Conservation (phyloP, 1,140 invertebrate species). For the Drosophila trapezifrons region DNA sequence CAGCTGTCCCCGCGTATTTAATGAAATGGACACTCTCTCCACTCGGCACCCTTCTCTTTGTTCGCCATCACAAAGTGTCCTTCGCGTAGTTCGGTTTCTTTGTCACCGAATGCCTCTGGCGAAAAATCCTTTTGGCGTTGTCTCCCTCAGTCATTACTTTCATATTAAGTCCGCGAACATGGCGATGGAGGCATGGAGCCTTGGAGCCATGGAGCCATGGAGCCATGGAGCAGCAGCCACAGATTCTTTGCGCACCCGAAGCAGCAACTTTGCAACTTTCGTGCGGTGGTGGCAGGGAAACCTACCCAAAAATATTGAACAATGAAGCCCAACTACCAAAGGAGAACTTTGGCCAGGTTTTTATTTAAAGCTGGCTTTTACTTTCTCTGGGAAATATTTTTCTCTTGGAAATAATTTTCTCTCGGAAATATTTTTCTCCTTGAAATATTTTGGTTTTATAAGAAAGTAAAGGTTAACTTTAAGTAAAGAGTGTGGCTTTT, state of each 20-base stretch:
- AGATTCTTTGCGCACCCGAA: neutral
- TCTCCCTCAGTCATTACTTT: constrained; percentile 38
- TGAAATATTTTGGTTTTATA: constrained; percentile 7
- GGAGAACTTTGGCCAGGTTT: constrained; percentile 16
- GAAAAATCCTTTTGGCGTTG: constrained; percentile 14
- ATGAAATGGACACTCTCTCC: constrained; percentile 42
- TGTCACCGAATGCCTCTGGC: constrained; percentile 16
- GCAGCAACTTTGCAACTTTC: constrained; percentile 16
- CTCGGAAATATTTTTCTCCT: constrained; percentile 1
- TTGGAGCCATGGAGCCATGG: constrained; percentile 4
- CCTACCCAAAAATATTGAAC: constrained; percentile 16
- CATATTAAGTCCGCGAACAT: constrained; percentile 43
- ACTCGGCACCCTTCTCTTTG: neutral
- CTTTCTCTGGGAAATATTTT: constrained; percentile 14
- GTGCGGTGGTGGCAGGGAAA: neutral
- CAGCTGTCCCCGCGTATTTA: constrained; percentile 35
- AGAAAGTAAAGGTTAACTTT: neutral
- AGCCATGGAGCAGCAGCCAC: constrained; percentile 9
- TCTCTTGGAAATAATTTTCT: neutral
- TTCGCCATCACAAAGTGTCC: constrained; percentile 17
- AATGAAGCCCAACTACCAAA: constrained; percentile 8
- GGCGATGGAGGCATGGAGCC: constrained; percentile 2
- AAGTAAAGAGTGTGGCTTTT: neutral
- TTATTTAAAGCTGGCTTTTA: constrained; percentile 7
- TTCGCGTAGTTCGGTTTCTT: constrained; percentile 16